phyloP scores from a whole-genome alignment of 2,113 vertebrate genomes.

The Onychostoma macrolepis region DNA sequence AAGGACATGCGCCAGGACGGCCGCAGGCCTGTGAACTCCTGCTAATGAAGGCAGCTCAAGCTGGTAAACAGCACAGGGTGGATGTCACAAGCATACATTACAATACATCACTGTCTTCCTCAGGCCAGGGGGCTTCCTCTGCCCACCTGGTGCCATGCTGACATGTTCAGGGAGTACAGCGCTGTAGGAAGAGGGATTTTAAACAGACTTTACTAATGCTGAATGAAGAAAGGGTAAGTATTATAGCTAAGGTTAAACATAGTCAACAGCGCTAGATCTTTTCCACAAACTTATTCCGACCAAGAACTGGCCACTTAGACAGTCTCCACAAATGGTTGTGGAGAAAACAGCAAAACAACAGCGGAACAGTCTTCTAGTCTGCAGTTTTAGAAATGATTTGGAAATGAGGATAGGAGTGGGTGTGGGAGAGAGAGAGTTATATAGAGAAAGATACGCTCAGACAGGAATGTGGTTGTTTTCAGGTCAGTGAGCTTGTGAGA shows the following conservation, averaged over 20 bases:
- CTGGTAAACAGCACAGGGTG: slow-evolving; percentile 79
- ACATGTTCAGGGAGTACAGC: slow-evolving; percentile 27
- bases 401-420: slow-evolving; percentile 9
- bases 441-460: slow-evolving; percentile 60
- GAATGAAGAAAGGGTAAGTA: slow-evolving; percentile 3
- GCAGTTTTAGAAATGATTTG: not conserved
- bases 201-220: not conserved
- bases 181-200: not conserved
- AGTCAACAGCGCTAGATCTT: not conserved
- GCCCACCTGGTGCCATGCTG: slow-evolving; percentile 63
- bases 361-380: not conserved
- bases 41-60: slow-evolving; percentile 80
- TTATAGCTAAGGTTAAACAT: not conserved
- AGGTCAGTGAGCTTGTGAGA: slow-evolving; percentile 73
- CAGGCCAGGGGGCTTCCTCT: slow-evolving; percentile 64
- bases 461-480: slow-evolving; percentile 76
- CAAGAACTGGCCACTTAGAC: not conserved
- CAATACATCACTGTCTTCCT: slow-evolving; percentile 82
- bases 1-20: slow-evolving; percentile 82
- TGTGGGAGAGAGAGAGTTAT: slow-evolving; percentile 49
- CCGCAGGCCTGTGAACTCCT: slow-evolving; percentile 74
- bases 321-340: not conserved
- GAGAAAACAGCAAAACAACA: not conserved
- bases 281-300: not conserved
- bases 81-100: slow-evolving; percentile 83